A percentile compares a stretch with the other conserved stretches of the same genome.
Evolutionary conservation across 1,140 invertebrate species (phyloP).

Genomic region (Portunus trituberculatus): DNA sequence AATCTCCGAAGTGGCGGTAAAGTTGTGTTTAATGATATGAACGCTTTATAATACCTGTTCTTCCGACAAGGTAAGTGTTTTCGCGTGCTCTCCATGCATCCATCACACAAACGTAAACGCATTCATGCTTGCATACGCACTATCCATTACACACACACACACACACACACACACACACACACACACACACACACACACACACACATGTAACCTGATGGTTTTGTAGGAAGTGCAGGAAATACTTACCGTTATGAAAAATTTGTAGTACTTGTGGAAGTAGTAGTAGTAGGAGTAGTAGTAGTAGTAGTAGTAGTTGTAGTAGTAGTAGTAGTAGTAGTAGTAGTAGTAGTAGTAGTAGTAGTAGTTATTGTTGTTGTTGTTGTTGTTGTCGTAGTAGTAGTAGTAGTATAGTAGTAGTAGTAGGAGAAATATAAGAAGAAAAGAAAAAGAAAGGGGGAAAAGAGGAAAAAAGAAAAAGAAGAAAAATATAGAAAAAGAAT

Average conservation of each 20-base stretch:
- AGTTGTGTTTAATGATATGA: not conserved
- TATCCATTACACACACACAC: not conserved
- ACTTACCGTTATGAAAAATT: not conserved
- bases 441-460: not conserved
- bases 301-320: not conserved
- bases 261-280: not conserved
- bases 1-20: not conserved
- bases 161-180: slow-evolving; percentile 47
- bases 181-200: slow-evolving; percentile 46
- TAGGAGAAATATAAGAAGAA: not conserved
- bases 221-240: not conserved
- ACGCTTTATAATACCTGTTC: not conserved
- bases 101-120: not conserved
- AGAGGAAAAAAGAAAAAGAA: not conserved
- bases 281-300: not conserved
- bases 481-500: not conserved
- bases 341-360: not conserved
- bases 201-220: not conserved
- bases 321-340: not conserved
- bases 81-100: not conserved
- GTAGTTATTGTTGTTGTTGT: not conserved
- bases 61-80: too few species aligned
- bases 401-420: not conserved
- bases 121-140: not conserved
- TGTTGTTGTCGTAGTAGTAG: not conserved